These are phyloP conservation scores for Laothoe populi DNA, from an alignment of 2,888 invertebrate species.

Conservation along the genomic window DNA sequence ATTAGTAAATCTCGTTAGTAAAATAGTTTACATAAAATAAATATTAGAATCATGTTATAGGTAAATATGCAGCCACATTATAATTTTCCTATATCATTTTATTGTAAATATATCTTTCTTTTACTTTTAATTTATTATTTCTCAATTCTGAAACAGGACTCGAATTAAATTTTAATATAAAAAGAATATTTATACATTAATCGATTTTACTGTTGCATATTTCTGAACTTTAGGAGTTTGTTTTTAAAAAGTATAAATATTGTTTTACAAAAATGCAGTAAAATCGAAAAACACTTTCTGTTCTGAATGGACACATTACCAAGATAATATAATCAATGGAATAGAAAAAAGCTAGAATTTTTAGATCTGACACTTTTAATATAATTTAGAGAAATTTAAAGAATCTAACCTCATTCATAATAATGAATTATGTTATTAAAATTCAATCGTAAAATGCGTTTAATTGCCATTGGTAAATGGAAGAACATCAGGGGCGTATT, in stretches of 20 bases:
- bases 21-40: constrained; percentile 7
- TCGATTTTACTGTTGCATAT: neutral
- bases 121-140: constrained; percentile 13
- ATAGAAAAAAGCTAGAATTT: neutral
- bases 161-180: constrained; percentile 8
- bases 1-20: constrained; percentile 20
- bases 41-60: neutral
- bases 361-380: no score
- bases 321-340: neutral
- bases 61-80: constrained; percentile 19
- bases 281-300: neutral
- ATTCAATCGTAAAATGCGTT: no score
- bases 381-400: no score
- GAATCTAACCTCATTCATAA: no score
- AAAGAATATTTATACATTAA: neutral
- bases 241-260: neutral
- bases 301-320: neutral
- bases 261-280: neutral
- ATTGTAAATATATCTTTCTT: neutral
- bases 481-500: no score
- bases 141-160: constrained; percentile 23
- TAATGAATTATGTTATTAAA: no score
- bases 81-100: constrained; percentile 11
- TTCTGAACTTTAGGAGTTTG: neutral
- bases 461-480: no score